Evolutionary conservation across 2,797 vertebrate species (phyloP).

Genomic region (Carcharodon carcharias): DNA sequence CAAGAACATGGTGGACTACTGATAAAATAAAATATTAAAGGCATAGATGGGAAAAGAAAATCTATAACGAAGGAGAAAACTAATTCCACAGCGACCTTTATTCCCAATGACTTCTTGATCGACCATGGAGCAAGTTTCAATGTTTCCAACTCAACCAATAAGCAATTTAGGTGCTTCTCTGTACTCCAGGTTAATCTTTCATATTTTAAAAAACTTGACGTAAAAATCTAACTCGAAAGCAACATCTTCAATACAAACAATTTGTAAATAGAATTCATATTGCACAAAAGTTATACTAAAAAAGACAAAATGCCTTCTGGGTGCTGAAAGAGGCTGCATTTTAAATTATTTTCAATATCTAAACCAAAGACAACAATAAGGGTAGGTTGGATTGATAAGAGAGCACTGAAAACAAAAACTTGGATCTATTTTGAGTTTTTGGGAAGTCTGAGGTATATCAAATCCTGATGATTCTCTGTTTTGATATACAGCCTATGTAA

Average conservation of each 20-base stretch:
- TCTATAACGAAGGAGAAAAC: neutral
- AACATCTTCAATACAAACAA: neutral
- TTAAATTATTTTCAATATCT: constrained; percentile 26
- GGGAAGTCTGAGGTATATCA: constrained; percentile 34
- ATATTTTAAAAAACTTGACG: neutral
- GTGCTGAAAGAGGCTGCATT: neutral
- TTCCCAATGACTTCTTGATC: neutral
- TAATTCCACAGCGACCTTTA: neutral
- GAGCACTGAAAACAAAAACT: constrained; percentile 5
- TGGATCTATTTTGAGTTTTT: neutral
- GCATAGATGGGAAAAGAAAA: neutral
- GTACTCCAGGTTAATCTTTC: neutral
- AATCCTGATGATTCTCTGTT: neutral
- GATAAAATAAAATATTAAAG: neutral
- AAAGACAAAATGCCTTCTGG: neutral
- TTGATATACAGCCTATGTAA: constrained; percentile 19
- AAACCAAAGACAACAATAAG: neutral
- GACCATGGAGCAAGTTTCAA: neutral
- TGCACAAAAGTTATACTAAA: constrained; percentile 23
- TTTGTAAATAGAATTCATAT: constrained; percentile 22
- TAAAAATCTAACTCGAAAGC: neutral
- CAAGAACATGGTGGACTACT: neutral
- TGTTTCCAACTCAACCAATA: neutral
- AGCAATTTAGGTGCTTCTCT: neutral
- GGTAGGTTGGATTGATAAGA: neutral